Base-by-base conservation (phyloP, 1,140 invertebrate genomes). In the Musca vetustissima region DNA sequence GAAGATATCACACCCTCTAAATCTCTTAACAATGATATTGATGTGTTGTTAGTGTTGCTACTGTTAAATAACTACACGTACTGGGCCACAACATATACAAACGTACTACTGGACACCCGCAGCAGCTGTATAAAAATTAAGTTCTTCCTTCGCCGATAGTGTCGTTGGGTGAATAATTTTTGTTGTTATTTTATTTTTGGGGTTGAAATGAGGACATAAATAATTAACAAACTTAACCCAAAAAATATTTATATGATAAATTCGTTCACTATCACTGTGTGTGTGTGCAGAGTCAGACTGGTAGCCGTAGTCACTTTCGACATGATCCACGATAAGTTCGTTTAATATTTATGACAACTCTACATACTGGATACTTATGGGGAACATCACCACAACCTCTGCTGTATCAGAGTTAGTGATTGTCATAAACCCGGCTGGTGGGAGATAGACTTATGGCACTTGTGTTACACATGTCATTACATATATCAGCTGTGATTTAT, bases 291-390 rank as follows among this genome's bases (percentile, higher is more conserved):
- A 8, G 28, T 21, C 52, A 19, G 19, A 15, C 69, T 9, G 19
- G 21, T 22, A 17, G 49, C 9, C 6, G 24, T 66, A 48, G 50
- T 6, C 25, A 74, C 72, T 72, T 43, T 43, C 11, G 73, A 75
- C 71, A 75, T 48, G n/a, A 32, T 72, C 71, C 74, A 71, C 72
- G 76, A 78, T 79, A 79, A 78, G 75, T 78, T 79, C 76, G 75
- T 78, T 76, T 79, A 80, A 80, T 80, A 80, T 80, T 80, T 80
- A 80, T 80, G 78, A 80, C 78, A 78, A 66, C 48, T 43, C 36
- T 13, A 43, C 36, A 13, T 28, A n/a, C 24, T 52, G 17, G 57
- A 17, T 24, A 61, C 17, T 17, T 22, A 36, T 61, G 19, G 17
- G 19, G 22, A 19, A 3, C 57, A 70, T 76, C 71, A 67, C 69